Evolutionary conservation across 1,140 invertebrate genomes (phyloP).

Genomic region (Akabosia matsudoensis): DNA sequence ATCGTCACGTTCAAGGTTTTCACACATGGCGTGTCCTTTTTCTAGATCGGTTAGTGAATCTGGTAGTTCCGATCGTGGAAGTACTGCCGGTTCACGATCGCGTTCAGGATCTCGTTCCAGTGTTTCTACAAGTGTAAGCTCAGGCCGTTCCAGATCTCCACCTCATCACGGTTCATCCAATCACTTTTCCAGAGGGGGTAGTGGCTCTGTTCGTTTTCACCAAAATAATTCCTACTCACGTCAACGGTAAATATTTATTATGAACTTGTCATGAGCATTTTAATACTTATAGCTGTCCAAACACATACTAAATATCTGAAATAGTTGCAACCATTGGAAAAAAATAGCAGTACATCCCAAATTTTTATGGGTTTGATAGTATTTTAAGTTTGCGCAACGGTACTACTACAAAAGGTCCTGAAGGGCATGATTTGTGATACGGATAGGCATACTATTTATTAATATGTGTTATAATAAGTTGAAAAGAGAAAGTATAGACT

Average conservation of each 20-base stretch:
- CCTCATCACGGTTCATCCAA: conserved; percentile 42
- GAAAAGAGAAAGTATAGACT: neutral
- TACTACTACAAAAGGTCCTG: conserved; percentile 5
- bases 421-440: neutral
- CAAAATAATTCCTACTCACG: conserved; percentile 45
- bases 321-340: neutral
- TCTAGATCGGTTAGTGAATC: conserved; percentile 53
- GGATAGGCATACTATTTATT: neutral
- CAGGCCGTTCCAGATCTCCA: conserved; percentile 45
- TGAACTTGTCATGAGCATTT: no score
- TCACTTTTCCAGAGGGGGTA: conserved; percentile 42
- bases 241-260: conserved; percentile 40
- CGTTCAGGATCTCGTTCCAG: conserved; percentile 54
- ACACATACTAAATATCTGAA: neutral
- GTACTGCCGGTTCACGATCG: conserved; percentile 55
- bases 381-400: conserved; percentile 19
- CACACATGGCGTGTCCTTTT: no score
- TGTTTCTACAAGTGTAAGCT: conserved; percentile 44
- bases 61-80: conserved; percentile 52
- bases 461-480: neutral
- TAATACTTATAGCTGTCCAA: no score
- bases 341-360: no score
- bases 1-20: no score
- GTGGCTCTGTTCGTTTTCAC: conserved; percentile 36
- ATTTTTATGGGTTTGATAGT: neutral